Conservation (phyloP, 2,113 vertebrate species). For the Proteles cristata region DNA sequence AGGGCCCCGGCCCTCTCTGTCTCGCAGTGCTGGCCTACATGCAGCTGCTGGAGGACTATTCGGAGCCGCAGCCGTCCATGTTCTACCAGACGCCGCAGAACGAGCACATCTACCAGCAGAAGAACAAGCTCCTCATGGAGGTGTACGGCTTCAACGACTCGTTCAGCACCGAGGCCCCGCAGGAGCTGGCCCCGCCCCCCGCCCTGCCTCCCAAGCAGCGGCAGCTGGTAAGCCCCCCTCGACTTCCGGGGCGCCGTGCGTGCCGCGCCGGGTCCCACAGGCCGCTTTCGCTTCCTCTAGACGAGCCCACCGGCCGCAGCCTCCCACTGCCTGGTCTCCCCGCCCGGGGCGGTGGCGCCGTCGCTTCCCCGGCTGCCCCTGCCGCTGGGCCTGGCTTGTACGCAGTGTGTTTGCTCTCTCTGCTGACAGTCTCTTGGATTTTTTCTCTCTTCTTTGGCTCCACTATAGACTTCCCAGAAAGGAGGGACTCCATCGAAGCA, state of each 20-base stretch:
- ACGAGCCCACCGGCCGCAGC: neutral
- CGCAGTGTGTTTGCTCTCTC: neutral
- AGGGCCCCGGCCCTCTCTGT: neutral
- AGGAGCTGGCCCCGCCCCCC: conserved; percentile 92
- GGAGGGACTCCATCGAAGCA: conserved; percentile 15
- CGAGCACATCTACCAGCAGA: conserved; percentile 98
- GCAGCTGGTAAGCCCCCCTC: conserved; percentile 93
- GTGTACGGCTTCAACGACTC: conserved; percentile 96
- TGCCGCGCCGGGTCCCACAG: rapidly evolving
- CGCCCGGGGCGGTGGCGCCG: neutral
- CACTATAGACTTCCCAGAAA: conserved; percentile 38
- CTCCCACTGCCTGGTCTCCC: neutral
- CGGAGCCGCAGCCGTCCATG: conserved; percentile 96
- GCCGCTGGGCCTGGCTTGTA: neutral
- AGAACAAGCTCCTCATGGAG: conserved; percentile 96
- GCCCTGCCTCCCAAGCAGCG: conserved; percentile 97
- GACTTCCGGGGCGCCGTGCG: no score
- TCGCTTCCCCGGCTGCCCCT: neutral
- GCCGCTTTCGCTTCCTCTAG: neutral
- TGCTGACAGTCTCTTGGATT: neutral
- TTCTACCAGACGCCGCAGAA: conserved; percentile 99
- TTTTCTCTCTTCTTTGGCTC: conserved; percentile 40
- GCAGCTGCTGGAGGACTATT: conserved; percentile 99
- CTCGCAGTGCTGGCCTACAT: conserved; percentile 96
- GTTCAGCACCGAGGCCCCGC: conserved; percentile 89